Evolutionary conservation across 2,888 invertebrate species (phyloP).

Genomic region (Phyllotreta cruciferae): DNA sequence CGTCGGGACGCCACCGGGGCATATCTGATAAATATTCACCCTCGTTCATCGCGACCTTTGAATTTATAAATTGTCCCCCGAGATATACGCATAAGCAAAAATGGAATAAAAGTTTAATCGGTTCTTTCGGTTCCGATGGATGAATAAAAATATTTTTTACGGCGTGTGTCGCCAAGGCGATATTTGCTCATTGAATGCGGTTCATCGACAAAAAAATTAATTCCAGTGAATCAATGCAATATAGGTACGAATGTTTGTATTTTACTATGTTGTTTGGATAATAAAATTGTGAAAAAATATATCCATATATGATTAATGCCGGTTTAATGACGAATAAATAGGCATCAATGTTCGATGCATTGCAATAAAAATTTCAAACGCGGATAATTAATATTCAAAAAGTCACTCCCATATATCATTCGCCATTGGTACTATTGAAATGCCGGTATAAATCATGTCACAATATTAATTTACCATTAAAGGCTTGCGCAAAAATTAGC

Average conservation of each 20-base stretch:
- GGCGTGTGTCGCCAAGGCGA: conserved; percentile 18
- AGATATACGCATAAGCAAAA: conserved; percentile 28
- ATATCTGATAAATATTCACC: conserved; percentile 49
- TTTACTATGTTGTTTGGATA: no score
- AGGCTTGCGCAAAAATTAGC: conserved; percentile 8
- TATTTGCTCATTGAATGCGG: conserved; percentile 14
- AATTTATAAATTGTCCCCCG: conserved; percentile 37
- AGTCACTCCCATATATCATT: conserved; percentile 17
- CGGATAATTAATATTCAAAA: conserved; percentile 15
- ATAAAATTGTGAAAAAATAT: neutral
- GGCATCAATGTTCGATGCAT: neutral
- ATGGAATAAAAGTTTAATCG: conserved; percentile 34
- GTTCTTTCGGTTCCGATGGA: conserved; percentile 20
- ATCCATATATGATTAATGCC: conserved; percentile 9
- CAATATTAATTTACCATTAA: conserved; percentile 4
- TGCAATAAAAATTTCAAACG: conserved; percentile 2
- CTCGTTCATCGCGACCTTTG: conserved; percentile 40
- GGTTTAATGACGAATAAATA: conserved; percentile 9
- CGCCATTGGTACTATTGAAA: conserved; percentile 1
- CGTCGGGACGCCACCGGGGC: conserved; percentile 22
- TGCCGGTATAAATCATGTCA: conserved; percentile 12
- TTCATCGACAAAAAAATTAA: neutral
- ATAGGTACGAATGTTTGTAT: no score
- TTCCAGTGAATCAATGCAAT: no score
- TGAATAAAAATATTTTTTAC: conserved; percentile 27